Percentiles rank a stretch among this genome's conserved stretches.
These are phyloP conservation scores for Mastigias papua DNA, from an alignment of 30 jellyfish, hydroid and myxozoan genomes.

Conservation along the genomic window DNA sequence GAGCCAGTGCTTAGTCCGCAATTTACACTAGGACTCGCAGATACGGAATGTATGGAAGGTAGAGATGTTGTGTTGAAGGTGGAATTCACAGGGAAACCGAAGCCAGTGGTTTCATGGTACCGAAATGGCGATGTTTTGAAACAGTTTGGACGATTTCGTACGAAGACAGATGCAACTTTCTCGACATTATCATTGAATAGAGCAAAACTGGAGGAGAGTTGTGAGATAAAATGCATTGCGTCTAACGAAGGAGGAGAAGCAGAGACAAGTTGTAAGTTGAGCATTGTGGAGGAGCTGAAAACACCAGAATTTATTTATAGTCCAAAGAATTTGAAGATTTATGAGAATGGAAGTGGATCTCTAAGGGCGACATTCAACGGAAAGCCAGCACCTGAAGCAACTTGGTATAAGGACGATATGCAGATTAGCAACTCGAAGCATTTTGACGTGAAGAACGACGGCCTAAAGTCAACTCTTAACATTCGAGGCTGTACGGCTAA, in stretches of 20 bases:
- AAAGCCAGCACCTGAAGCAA: conserved; percentile 86
- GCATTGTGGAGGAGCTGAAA: conserved; percentile 75
- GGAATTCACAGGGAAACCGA: conserved; percentile 91
- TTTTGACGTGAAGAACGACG: conserved; percentile 71
- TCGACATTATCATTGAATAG: conserved; percentile 65
- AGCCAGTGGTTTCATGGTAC: conserved; percentile 92
- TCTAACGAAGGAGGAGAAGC: conserved; percentile 86
- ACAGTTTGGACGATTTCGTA: conserved; percentile 77
- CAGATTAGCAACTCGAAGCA: conserved; percentile 32
- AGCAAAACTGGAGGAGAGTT: conserved; percentile 77
- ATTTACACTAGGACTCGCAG: conserved; percentile 63
- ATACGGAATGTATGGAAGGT: conserved; percentile 76
- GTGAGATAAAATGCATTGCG: conserved; percentile 79
- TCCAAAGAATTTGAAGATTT: conserved; percentile 70
- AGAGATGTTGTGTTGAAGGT: conserved; percentile 78
- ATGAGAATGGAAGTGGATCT: conserved; percentile 77
- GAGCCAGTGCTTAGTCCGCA: conserved; percentile 88
- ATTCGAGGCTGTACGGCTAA: conserved; percentile 48
- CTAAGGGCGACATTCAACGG: conserved; percentile 89
- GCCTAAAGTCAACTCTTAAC: conserved; percentile 65
- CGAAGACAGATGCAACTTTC: conserved; percentile 68
- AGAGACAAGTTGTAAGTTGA: conserved; percentile 58
- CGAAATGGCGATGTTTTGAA: conserved; percentile 73
- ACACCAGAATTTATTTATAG: conserved; percentile 79
- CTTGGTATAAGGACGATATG: conserved; percentile 83